Percentiles rank a stretch among this genome's conserved stretches.
phyloP scores from a whole-genome alignment of 2,113 vertebrate genomes.

The Pontoporia blainvillei region DNA sequence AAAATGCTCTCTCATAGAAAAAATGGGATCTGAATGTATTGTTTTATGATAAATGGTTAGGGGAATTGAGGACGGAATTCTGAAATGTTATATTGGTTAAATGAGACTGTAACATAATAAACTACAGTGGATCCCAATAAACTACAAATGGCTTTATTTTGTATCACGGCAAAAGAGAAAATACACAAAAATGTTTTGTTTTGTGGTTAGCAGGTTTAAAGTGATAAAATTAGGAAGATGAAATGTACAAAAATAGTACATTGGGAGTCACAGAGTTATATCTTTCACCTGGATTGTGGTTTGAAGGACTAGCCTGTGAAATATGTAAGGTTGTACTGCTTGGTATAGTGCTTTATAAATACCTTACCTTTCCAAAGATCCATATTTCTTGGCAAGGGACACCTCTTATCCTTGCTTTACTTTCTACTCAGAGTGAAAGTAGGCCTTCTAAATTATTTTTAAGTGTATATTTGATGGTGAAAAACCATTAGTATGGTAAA shows the following conservation, averaged over 20 bases:
- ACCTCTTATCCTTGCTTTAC: neutral
- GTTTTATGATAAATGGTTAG: conserved; percentile 39
- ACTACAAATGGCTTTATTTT: conserved; percentile 45
- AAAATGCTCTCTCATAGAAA: neutral
- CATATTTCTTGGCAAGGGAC: neutral
- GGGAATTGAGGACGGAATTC: conserved; percentile 29
- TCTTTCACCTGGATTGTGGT: neutral
- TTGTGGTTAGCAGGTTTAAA: conserved; percentile 32
- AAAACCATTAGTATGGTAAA: neutral
- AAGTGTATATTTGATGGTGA: neutral
- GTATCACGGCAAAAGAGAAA: conserved; percentile 42
- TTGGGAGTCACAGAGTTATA: neutral
- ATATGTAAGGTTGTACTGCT: neutral
- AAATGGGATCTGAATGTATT: neutral
- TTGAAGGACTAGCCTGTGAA: neutral
- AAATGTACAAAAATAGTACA: conserved; percentile 13
- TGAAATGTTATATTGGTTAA: conserved; percentile 50
- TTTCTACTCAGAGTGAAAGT: neutral
- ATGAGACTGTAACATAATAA: conserved; percentile 10
- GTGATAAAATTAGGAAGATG: conserved; percentile 2
- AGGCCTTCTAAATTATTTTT: neutral
- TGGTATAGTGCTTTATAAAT: neutral
- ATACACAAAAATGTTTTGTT: conserved; percentile 39
- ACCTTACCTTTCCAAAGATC: neutral
- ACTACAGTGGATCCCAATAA: neutral